Conservation (phyloP, 2,113 vertebrate genomes). For the Pungitius pungitius region DNA sequence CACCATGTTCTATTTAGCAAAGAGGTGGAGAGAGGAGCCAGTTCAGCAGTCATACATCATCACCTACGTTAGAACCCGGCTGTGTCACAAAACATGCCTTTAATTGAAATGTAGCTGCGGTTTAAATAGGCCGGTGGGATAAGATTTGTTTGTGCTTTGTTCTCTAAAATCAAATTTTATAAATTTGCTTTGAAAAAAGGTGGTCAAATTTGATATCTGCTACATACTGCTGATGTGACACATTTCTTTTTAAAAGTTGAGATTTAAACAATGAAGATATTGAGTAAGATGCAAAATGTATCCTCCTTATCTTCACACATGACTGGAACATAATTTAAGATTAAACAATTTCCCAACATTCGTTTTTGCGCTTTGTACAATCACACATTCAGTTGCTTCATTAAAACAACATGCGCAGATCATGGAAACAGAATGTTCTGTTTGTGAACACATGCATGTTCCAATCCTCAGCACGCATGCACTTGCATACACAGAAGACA, state of each 20-base stretch:
- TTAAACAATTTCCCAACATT: not conserved
- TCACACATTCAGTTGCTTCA: not conserved
- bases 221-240: not conserved
- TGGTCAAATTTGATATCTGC: not conserved
- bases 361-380: not conserved
- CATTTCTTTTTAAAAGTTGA: not conserved
- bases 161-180: not conserved
- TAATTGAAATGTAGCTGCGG: not conserved
- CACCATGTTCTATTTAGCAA: slow-evolving; percentile 64
- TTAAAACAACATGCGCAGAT: not conserved
- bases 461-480: not conserved
- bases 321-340: not conserved
- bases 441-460: slow-evolving; percentile 16
- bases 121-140: not conserved
- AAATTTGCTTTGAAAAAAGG: not conserved
- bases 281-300: not conserved
- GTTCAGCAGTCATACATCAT: slow-evolving; percentile 10
- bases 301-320: not conserved
- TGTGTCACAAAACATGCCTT: not conserved
- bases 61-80: not conserved
- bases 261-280: not conserved
- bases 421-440: slow-evolving; percentile 48
- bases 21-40: slow-evolving; percentile 29
- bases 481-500: not conserved
- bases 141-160: not conserved